Evolutionary conservation across 2,797 vertebrate genomes (phyloP).

Genomic region (Chiloscyllium punctatum): DNA sequence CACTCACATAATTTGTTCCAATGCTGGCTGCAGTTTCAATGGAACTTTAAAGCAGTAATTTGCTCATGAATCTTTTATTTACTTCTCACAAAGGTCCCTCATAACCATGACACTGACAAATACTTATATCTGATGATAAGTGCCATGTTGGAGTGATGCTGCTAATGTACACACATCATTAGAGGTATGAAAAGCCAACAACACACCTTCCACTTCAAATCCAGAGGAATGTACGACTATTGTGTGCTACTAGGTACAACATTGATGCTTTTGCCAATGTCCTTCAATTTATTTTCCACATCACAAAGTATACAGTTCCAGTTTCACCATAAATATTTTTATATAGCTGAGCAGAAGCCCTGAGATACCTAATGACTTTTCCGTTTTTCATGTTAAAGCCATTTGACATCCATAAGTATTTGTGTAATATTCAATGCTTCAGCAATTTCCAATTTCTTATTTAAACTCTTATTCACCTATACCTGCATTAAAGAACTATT

Average conservation of each 20-base stretch:
- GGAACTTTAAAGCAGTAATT: conserved; percentile 45
- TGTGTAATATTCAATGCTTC: background rate
- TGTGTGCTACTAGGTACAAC: background rate
- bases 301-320: background rate
- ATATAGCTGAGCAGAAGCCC: background rate
- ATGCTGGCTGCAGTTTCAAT: conserved; percentile 21
- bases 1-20: conserved; percentile 22
- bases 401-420: conserved; percentile 28
- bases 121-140: conserved; percentile 37
- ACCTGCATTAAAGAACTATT: background rate
- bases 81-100: conserved; percentile 42
- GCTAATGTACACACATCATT: background rate
- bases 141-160: conserved; percentile 28
- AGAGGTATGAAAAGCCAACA: conserved; percentile 22
- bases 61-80: conserved; percentile 48
- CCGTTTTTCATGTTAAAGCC: background rate
- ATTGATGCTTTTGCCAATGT: background rate
- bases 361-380: conserved; percentile 20
- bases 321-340: background rate
- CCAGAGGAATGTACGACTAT: background rate
- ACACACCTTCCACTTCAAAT: conserved; percentile 13
- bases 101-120: conserved; percentile 39
- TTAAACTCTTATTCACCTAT: background rate
- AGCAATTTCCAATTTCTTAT: background rate
- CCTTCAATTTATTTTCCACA: background rate